Conservation (phyloP, 1,140 invertebrate species). For the Tetramorium simillimum region DNA sequence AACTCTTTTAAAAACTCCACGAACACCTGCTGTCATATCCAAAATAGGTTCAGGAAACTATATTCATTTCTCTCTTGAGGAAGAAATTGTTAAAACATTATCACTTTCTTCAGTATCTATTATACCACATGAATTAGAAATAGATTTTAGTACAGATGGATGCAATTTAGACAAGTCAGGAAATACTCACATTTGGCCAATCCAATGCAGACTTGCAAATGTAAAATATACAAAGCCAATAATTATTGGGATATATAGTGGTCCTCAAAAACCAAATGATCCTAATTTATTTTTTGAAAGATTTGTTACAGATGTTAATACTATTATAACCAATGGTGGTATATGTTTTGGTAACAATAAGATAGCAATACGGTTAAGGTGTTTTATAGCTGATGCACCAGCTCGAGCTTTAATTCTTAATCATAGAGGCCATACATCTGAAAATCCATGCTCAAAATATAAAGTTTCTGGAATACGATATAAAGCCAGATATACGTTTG, state of each 20-base stretch:
- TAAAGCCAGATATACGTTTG: slow-evolving; percentile 22
- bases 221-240: background rate
- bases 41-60: no score
- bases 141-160: background rate
- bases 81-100: no score
- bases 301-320: no score
- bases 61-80: no score
- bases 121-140: background rate
- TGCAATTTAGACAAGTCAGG: background rate
- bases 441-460: slow-evolving; percentile 59
- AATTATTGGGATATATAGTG: slow-evolving; percentile 26
- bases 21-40: no score
- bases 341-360: background rate
- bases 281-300: background rate
- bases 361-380: slow-evolving; percentile 9
- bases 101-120: no score
- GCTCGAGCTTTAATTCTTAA: slow-evolving; percentile 51
- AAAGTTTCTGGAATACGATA: slow-evolving; percentile 44
- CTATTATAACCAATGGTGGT: background rate
- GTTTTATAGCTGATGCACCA: slow-evolving; percentile 63
- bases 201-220: slow-evolving; percentile 22
- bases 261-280: background rate
- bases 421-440: slow-evolving; percentile 46
- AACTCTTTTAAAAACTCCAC: no score
- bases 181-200: slow-evolving; percentile 15